Evolutionary conservation across 2,113 vertebrate genomes (phyloP).

Genomic region (Chloroceryle aenea): DNA sequence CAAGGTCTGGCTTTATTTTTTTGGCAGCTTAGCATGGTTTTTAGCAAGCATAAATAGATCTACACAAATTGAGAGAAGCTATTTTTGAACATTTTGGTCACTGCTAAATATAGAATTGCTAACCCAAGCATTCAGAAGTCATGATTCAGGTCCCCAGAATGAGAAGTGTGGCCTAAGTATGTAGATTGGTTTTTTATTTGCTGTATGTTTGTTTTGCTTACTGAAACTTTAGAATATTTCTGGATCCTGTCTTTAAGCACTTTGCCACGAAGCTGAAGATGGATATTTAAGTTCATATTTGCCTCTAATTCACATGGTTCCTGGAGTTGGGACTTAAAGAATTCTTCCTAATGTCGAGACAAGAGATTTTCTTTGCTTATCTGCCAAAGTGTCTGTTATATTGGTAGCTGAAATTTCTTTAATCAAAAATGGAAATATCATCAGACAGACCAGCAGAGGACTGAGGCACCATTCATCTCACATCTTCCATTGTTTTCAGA

Average conservation of each 20-base stretch:
- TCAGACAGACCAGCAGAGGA: background rate
- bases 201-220: background rate
- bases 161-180: background rate
- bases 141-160: constrained; percentile 39
- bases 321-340: background rate
- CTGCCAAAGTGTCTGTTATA: background rate
- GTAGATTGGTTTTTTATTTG: background rate
- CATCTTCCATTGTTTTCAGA: background rate
- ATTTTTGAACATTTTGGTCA: constrained; percentile 61
- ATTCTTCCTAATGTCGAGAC: background rate
- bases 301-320: background rate
- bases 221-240: background rate
- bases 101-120: constrained; percentile 54
- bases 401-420: background rate
- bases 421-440: background rate
- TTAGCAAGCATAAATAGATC: constrained; percentile 54
- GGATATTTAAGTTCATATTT: background rate
- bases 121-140: constrained; percentile 43
- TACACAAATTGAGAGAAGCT: constrained; percentile 28
- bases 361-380: background rate
- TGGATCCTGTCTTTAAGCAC: background rate
- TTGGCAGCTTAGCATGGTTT: constrained; percentile 37
- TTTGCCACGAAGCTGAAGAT: background rate
- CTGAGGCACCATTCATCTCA: background rate
- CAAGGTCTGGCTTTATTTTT: constrained; percentile 14